Evolutionary conservation across 64 coral and sea anemone species (phyloP).

Genomic region (Dendrophyllia cribrosa): DNA sequence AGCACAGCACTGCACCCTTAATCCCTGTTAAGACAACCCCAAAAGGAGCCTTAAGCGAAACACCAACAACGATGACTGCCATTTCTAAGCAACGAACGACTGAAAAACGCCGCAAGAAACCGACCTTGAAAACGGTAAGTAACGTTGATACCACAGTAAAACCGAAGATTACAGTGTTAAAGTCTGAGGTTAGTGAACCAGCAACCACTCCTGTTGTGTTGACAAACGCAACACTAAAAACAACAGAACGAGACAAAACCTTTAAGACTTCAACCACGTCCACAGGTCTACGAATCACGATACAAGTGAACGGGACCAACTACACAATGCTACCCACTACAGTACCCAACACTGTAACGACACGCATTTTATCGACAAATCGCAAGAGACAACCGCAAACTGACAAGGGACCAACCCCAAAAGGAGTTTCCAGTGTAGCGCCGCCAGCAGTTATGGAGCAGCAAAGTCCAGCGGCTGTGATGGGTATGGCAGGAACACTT

Average conservation of each 20-base stretch:
- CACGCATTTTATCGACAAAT: neutral
- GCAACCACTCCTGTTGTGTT: neutral
- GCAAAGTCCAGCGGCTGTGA: neutral
- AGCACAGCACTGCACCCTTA: slow-evolving; percentile 7
- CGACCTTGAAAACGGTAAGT: neutral
- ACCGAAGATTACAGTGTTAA: neutral
- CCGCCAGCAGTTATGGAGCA: slow-evolving; percentile 12
- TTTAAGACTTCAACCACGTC: slow-evolving; percentile 35
- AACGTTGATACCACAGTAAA: neutral
- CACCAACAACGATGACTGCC: neutral
- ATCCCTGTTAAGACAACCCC: neutral
- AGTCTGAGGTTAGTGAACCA: neutral
- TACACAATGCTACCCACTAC: neutral
- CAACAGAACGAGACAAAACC: slow-evolving; percentile 8
- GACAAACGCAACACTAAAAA: neutral
- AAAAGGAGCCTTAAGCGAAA: neutral
- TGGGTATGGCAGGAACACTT: slow-evolving; percentile 30
- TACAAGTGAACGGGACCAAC: slow-evolving; percentile 30
- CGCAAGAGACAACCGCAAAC: too few species aligned
- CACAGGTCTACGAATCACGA: slow-evolving; percentile 37
- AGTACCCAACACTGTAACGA: neutral
- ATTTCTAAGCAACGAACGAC: neutral
- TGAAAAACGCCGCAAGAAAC: neutral
- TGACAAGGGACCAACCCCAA: neutral
- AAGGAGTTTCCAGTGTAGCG: neutral